Percentiles rank a stretch among this genome's conserved stretches.
Evolutionary conservation across 2,113 vertebrate genomes (phyloP).

Genomic region (Strigops habroptila): DNA sequence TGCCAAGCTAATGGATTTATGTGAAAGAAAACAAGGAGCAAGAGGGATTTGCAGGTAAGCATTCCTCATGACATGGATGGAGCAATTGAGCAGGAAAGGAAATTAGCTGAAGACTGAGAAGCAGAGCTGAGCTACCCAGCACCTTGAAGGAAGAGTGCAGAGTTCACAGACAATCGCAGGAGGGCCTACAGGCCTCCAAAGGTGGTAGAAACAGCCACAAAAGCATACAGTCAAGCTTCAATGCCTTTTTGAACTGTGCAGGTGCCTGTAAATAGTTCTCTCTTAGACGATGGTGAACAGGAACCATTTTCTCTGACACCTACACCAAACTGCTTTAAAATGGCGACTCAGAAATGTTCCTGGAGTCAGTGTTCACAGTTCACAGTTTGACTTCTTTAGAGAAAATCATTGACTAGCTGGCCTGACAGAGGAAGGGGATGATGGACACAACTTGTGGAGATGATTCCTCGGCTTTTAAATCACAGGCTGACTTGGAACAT

Average conservation of each 20-base stretch:
- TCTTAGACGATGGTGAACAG: background rate
- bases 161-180: background rate
- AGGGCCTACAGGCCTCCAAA: background rate
- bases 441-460: accelerated
- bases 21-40: background rate
- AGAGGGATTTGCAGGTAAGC: background rate
- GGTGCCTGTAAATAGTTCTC: background rate
- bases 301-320: background rate
- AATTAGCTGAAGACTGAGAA: background rate
- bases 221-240: background rate
- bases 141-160: background rate
- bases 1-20: background rate
- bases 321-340: background rate
- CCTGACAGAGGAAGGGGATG: background rate
- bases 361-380: background rate
- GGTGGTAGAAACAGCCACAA: background rate
- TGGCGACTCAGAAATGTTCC: background rate
- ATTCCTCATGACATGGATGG: background rate
- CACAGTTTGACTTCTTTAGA: background rate
- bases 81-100: background rate
- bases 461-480: background rate
- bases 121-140: background rate
- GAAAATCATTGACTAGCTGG: background rate
- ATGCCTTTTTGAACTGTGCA: background rate
- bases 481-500: accelerated